Evolutionary conservation across 2,888 invertebrate species (phyloP), one percentile per base, ranked within the genome.

Genomic region (Alloscopus bannaensis): DNA sequence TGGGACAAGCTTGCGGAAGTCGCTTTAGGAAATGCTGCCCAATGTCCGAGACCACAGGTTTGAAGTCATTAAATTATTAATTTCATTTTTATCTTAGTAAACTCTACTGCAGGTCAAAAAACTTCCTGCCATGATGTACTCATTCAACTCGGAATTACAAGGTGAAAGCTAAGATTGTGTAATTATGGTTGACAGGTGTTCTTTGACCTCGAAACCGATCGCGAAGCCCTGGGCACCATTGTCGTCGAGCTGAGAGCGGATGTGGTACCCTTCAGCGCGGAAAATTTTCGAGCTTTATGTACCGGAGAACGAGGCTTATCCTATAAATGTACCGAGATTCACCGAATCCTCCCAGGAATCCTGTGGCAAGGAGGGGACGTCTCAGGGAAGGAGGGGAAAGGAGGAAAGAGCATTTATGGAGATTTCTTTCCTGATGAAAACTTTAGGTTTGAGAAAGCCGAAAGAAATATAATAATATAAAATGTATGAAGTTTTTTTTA

Each of bases 361-460:
- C 45, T 85, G 1, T 82, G 83, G 81, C 84, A 84, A 81, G 85
- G 85, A 2, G 85, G 85, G 57, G 84, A 85, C 60, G 73, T 84
- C 16, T 69, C 76, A 0, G 82, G 83, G 18, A 72, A 75, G 29
- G 80, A 79, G 42, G 81, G 83, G 22, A 52, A 59, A 3, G 81
- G 82, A 42, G 82, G 75, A 8, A 80, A 80, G 18, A 83, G 83
- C 20, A 81, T 84, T 55, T 85, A 81, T 29, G 85, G 84, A 20
- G 81, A 80, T 22, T 75, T 36, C 28, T 84, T 84, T 50, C 81
- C 82, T 0, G 84, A 85, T 75, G 85, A 85, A 72, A 85, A 83
- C 50, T 85, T 83, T 47, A 81, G 76, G 83, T 82, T 80, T n/a
- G n/a, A 55, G 24, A 64, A 64, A 29, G 52, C n/a, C n/a, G 22